Base-by-base conservation (phyloP, 2,888 invertebrate species). In the Gonocerus acuteangulatus region DNA sequence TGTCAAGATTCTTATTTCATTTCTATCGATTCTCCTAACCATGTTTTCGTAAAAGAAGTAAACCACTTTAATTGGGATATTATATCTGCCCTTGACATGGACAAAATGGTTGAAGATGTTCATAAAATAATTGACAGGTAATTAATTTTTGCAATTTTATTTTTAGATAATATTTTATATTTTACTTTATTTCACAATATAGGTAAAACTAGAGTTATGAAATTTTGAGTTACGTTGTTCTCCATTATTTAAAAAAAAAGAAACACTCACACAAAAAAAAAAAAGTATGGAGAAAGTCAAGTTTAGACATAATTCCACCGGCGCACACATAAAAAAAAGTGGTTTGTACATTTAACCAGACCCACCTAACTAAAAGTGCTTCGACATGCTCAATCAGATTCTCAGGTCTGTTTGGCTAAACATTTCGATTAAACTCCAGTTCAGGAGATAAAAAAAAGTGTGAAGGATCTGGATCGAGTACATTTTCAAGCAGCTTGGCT, bases 1-100 rank as follows among this genome's bases (percentile, higher is more conserved):
- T 79, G 83, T 63, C 91, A 91, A 73, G 91, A 91, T 73, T 76
- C 81, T 66, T 92, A 89, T 72, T 91, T 87, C 73, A 77, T 81
- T 57, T 80, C 82, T 0, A 78, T 80, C 32, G 80, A 84, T 67
- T 83, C 85, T 71, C 78, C 82, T 1, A 75, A 81, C 0, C 89
- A 89, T 69, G 73, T 78, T 3, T 78, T 75, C 69, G 80, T 86
- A 42, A 77, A 79, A 0, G 80, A 80, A 45, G 68, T 89, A n/a
- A 80, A 82, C 56, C 87, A 86, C 68, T 81, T 85, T 21, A 88
- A 90, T 72, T 90, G 86, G 74, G 90, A 91, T 68, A 73, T 87
- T 0, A 70, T 89, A 4, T 78, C 81, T 0, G 79, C 87, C 7
- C 69, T 90, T 36, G 85, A 91, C 70, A 88, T 89, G 85, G 76